Evolutionary conservation across 2,797 vertebrate genomes (phyloP), one percentile per base, ranked within the genome.

Genomic region (Orestias chungarensis): DNA sequence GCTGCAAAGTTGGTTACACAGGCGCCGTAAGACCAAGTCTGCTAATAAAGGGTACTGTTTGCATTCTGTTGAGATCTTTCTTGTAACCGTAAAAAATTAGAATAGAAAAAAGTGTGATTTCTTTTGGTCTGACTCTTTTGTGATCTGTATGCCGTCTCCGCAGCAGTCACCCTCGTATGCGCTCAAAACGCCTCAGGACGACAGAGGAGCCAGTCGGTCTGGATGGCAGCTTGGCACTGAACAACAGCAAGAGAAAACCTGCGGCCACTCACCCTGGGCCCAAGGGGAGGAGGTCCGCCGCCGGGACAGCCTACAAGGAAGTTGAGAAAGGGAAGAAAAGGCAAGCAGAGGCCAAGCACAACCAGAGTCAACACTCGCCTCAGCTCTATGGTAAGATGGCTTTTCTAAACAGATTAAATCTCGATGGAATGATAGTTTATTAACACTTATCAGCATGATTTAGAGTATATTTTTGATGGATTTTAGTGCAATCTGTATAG

Each of bases 181-280:
- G 91, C 86, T 96, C 96, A 89, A 99, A 97, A 92, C 96, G 95
- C 75, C 94, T 96, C 89, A 95, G 96, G 93, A 94, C 95, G 79
- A 93, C 92, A 70, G 95, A 96, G 83, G 93, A 94, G 85, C 90
- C 90, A 0, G 85, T 88, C 76, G 93, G 66, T 79, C 75, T 93
- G 83, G 93, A 95, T 47, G 70, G 76, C n/a, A 77, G 75, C 84
- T 87, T 74, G 5, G 44, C 71, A 0, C 61, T 90, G 47, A 82
- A 66, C 68, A 73, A 82, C 81, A 83, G 72, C 69, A 91, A 88
- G 85, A 91, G 84, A 80, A 91, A 87, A 87, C 86, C 80, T 52
- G 84, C 79, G 8, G 66, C 73, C 15, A 86, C 86, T 83, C 72
- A 88, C 42, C 81, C 90, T 54, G 86, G 66, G 68, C 87, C 94